Base-by-base conservation (phyloP, 2,113 vertebrate genomes). In the Percopsis transmontana region DNA sequence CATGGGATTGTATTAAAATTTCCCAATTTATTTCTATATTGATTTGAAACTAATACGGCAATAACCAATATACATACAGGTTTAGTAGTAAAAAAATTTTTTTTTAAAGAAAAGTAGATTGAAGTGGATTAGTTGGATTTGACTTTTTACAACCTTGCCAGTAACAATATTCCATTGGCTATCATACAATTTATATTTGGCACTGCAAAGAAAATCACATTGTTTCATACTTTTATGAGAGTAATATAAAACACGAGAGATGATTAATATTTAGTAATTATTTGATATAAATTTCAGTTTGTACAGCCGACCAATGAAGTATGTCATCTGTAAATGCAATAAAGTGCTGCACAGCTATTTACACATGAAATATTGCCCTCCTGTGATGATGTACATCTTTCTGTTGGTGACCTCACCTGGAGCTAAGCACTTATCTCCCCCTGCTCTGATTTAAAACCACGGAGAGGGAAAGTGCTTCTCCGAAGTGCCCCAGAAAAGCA, bases 331-430 rank as follows among this genome's bases (percentile, higher is more conserved):
- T 40, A 58, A 40, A 21, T 66, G 69, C 76, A 63, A 48, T 47
- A 33, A 56, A 61, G 41, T 65, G 59, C 9, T 41, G 67, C 65
- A 47, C 45, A 55, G 68, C 71, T 81, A 79, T 81, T 81, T 84
- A 79, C 72, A 79, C 70, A 64, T 27, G 56, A 63, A 52, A 54
- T 39, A 41, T 66, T 62, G 38, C 67, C 74, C 42, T 27, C 72
- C 66, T 79, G 56, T 79, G 76, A 76, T 81, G 77, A 82, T 79
- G 77, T 62, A 72, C 71, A 80, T 86, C 76, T 79, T 70, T 68
- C 75, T 77, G 58, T 58, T 50, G 53, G 71, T 74, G 81, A 88
- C 66, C 84, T 81, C 78, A 87, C 84, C 80, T 89, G 74, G 38
- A 79, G 81, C 77, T 52, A 76, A 52, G 53, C 69, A 77, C 63